Percentiles rank a stretch among this genome's conserved stretches.
Conservation (phyloP, 2,888 invertebrate genomes). For the Conchocele bisecta region DNA sequence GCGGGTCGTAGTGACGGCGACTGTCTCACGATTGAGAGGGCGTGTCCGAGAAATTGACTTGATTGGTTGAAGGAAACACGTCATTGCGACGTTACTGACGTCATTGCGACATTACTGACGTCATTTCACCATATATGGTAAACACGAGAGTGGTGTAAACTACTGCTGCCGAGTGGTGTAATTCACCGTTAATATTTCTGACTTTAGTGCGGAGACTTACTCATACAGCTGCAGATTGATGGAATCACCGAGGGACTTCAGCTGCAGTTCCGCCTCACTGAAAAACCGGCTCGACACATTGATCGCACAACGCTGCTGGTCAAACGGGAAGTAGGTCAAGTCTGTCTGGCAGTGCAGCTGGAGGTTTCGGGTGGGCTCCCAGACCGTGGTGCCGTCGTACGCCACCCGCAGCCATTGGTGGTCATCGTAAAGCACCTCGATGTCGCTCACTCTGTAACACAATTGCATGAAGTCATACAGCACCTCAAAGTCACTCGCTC, state of each 20-base stretch:
- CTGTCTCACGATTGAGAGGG: no score
- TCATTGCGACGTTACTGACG: no score
- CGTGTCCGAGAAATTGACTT: no score
- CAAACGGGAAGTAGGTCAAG: conserved; percentile 47
- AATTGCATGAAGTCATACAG: no score
- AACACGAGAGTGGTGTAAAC: no score
- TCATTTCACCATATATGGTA: no score
- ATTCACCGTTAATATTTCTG: no score
- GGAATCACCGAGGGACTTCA: background rate
- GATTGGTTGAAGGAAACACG: no score
- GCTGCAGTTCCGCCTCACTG: conserved; percentile 18
- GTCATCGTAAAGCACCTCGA: background rate
- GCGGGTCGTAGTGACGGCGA: no score
- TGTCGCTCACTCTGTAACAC: background rate
- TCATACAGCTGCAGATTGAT: conserved; percentile 26
- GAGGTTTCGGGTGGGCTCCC: conserved; percentile 32
- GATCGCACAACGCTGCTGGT: conserved; percentile 47
- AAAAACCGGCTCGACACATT: conserved; percentile 33
- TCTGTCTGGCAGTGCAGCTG: conserved; percentile 39
- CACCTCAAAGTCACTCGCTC: no score
- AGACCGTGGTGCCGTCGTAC: conserved; percentile 10
- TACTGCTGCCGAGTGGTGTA: no score
- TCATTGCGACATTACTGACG: no score
- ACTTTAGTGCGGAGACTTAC: conserved; percentile 24
- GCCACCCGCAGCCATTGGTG: background rate